Conservation (phyloP, 92 coral and sea anemone genomes). For the Diadumene lineata region DNA sequence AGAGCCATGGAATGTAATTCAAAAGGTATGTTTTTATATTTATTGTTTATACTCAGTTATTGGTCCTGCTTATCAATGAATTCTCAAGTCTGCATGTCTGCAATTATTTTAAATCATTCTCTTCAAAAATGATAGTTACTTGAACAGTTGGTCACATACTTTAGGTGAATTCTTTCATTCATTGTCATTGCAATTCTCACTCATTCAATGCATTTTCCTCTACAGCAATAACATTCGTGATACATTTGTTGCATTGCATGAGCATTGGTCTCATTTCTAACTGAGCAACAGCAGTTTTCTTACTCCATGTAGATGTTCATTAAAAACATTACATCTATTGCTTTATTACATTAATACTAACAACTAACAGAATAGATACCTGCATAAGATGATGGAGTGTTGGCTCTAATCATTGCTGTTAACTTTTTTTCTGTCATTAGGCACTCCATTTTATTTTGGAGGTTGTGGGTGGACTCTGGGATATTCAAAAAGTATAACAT, state of each 20-base stretch:
- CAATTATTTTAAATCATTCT: too few species aligned
- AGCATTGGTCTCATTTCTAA: background rate
- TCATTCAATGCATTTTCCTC: too few species aligned
- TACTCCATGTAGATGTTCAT: background rate
- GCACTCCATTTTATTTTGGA: constrained; percentile 41
- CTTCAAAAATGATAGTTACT: too few species aligned
- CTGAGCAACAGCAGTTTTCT: too few species aligned
- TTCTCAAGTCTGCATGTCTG: background rate
- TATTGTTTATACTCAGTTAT: too few species aligned
- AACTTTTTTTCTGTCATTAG: background rate
- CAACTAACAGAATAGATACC: too few species aligned
- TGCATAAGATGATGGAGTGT: too few species aligned
- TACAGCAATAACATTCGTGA: too few species aligned
- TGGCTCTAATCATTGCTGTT: background rate
- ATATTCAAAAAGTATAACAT: constrained; percentile 1
- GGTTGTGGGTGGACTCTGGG: constrained; percentile 57
- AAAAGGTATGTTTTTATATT: constrained; percentile 20
- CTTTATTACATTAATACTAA: too few species aligned
- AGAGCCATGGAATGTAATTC: constrained; percentile 37
- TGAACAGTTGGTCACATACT: too few species aligned
- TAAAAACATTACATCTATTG: background rate
- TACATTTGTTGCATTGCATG: background rate
- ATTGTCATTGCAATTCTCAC: too few species aligned
- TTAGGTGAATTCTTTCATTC: too few species aligned
- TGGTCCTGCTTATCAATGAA: background rate